Evolutionary conservation across 2,113 vertebrate genomes (phyloP).

Genomic region (Sorex araneus): DNA sequence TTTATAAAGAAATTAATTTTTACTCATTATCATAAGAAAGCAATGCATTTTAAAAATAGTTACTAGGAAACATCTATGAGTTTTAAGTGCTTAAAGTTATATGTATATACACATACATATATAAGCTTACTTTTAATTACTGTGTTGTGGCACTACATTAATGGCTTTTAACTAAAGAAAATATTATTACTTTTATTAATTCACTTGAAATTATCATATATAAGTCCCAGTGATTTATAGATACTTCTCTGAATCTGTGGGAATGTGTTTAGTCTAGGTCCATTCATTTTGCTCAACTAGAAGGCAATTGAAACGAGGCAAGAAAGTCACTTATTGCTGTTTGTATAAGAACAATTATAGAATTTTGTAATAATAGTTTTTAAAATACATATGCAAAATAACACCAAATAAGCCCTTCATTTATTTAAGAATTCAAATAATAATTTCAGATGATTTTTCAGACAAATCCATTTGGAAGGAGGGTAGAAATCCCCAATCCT

Average conservation of each 20-base stretch:
- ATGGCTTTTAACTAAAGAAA: neutral
- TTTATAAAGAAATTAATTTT: constrained; percentile 28
- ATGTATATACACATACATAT: neutral
- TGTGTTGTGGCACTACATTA: neutral
- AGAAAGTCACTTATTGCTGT: constrained; percentile 24
- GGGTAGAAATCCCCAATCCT: constrained; percentile 47
- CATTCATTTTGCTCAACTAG: neutral
- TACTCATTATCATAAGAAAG: neutral
- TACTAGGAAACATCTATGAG: constrained; percentile 30
- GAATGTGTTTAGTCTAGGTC: neutral
- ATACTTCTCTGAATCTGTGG: neutral
- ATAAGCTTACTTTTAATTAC: constrained; percentile 2
- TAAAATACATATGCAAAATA: constrained; percentile 55
- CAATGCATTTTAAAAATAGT: constrained; percentile 34
- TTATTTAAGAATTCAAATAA: constrained; percentile 39
- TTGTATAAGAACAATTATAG: neutral
- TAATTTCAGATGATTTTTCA: neutral
- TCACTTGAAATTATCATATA: neutral
- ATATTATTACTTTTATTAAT: constrained; percentile 55
- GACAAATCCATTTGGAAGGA: neutral
- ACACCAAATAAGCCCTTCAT: neutral
- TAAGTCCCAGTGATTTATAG: neutral
- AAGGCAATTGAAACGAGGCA: neutral
- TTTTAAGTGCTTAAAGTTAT: constrained; percentile 14
- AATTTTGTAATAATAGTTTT: constrained; percentile 17